phyloP scores from a whole-genome alignment of 2,113 vertebrate species.

The Lonchura striata region DNA sequence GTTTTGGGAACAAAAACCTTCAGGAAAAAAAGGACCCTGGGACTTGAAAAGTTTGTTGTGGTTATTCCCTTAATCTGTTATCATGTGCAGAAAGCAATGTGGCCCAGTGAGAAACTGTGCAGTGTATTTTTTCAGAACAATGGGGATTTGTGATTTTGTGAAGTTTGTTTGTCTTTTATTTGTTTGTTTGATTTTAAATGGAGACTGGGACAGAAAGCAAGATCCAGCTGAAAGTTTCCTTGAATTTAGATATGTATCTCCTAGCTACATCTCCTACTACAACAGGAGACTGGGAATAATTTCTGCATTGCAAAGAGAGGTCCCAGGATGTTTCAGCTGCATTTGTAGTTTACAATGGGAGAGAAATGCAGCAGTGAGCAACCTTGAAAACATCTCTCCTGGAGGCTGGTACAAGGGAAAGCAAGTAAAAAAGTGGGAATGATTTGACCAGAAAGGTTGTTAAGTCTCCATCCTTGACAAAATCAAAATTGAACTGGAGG shows the following conservation, averaged over 20 bases:
- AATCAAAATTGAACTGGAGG: background rate
- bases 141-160: fast-evolving
- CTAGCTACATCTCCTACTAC: background rate
- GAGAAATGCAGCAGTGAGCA: background rate
- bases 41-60: background rate
- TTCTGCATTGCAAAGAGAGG: background rate
- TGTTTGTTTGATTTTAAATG: background rate
- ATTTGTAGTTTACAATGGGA: background rate
- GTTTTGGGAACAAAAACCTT: background rate
- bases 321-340: background rate
- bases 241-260: background rate
- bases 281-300: background rate
- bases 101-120: background rate
- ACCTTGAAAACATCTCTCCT: background rate
- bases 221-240: background rate
- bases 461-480: background rate
- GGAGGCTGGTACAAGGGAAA: fast-evolving
- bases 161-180: background rate
- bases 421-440: background rate
- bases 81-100: background rate
- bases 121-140: background rate
- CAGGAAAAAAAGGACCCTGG: background rate
- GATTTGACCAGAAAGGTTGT: background rate
- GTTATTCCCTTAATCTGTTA: background rate
- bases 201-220: background rate